Conservation (phyloP, 1,140 invertebrate genomes). For the Dinoponera quadriceps region DNA sequence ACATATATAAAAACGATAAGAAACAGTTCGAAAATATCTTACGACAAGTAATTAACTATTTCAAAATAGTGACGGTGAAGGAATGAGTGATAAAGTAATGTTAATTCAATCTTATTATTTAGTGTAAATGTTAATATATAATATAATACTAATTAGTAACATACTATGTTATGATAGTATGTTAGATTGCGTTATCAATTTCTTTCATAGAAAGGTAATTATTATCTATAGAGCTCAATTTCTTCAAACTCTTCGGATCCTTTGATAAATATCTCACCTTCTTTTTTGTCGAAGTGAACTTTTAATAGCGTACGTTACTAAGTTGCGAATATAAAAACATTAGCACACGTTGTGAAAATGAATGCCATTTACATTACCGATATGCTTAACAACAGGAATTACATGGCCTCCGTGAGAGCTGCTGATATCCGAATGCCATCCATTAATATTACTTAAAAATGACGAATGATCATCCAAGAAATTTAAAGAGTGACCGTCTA, state of each 20-base stretch:
- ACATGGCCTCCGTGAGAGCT: conserved; percentile 73
- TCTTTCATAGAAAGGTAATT: neutral
- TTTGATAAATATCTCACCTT: neutral
- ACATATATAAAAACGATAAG: neutral
- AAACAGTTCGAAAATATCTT: neutral
- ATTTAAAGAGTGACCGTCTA: conserved; percentile 34
- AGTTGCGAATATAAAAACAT: neutral
- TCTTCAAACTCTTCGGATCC: neutral
- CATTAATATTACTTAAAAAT: conserved; percentile 16
- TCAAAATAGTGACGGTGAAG: neutral
- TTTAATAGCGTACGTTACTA: neutral
- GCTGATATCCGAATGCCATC: neutral
- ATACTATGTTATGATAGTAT: neutral
- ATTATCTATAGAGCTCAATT: neutral
- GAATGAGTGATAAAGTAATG: neutral
- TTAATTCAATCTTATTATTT: conserved; percentile 6
- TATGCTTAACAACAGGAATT: conserved; percentile 89
- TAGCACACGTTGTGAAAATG: neutral
- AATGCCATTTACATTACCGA: conserved; percentile 79
- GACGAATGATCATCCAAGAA: neutral
- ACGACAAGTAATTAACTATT: conserved; percentile 1
- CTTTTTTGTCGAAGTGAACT: neutral
- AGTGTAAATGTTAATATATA: neutral
- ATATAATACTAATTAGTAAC: neutral
- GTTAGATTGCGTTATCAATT: neutral